Percentiles rank a stretch among this genome's conserved stretches.
Conservation (phyloP, 2,888 invertebrate genomes). For the Lepidonotus clava region DNA sequence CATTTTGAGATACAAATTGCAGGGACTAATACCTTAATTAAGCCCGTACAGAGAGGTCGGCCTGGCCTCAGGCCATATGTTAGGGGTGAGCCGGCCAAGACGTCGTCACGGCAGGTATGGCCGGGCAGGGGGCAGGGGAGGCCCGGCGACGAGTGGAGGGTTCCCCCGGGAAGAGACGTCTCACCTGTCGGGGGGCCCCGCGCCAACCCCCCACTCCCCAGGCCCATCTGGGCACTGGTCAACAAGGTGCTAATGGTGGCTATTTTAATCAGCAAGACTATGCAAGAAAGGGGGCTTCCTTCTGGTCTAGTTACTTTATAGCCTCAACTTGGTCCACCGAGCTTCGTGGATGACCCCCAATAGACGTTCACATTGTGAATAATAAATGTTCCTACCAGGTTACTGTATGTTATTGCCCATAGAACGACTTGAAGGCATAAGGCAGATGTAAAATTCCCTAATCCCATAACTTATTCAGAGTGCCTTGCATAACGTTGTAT, state of each 20-base stretch:
- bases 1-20: slow-evolving; percentile 26
- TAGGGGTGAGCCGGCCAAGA: background rate
- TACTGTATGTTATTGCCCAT: too few relatives aligned
- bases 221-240: background rate
- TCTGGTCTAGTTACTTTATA: too few relatives aligned
- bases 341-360: too few relatives aligned
- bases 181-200: background rate
- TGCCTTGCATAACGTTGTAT: too few relatives aligned
- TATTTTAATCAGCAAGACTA: background rate
- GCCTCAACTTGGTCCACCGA: too few relatives aligned
- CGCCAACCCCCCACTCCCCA: background rate
- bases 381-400: too few relatives aligned
- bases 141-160: background rate
- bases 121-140: background rate
- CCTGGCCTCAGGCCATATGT: slow-evolving; percentile 34
- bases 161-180: background rate
- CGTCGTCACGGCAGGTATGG: background rate
- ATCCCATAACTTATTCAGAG: too few relatives aligned
- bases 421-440: too few relatives aligned
- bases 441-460: too few relatives aligned
- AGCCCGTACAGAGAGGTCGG: background rate
- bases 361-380: too few relatives aligned
- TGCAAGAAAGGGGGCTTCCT: too few relatives aligned
- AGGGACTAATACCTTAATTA: slow-evolving; percentile 47
- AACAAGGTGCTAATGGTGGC: background rate